Evolutionary conservation across 2,113 vertebrate genomes (phyloP), one percentile per base, ranked within the genome.

Genomic region (Phodopus roborovskii): DNA sequence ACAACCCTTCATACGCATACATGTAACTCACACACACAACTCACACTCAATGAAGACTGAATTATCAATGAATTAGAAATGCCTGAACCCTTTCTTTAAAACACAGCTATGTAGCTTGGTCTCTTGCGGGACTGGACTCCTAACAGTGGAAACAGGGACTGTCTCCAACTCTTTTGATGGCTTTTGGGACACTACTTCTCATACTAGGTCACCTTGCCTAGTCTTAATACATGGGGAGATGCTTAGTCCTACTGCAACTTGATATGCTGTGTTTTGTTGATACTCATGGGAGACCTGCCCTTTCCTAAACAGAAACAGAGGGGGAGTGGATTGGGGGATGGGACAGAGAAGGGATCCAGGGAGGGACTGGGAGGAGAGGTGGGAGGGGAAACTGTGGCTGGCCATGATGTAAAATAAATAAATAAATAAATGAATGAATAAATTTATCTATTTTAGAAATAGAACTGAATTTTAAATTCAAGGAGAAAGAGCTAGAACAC

Each of bases 11-110:
- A 71, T n/a, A 78, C n/a, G 45, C 45, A 22, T 58, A 58, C 50
- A 42, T 48, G 26, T 36, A 53, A 11, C 84, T 10, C 74, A 50
- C 78, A 48, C n/a, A 68, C 50, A 56, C 58, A 45, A 66, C 62
- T 66, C 74, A 83, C 33, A 62, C 45, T 58, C 10, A 60, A 20
- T 0, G 0, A n/a, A 1, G 53, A 50, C 15, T 60, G 85, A 88
- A 58, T 81, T 56, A 33, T 66, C 45, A 70, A 74, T 74, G 48
- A 95, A 74, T 96, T 77, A 94, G 82, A 94, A 97, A 78, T 68
- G 94, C 78, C 87, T 45, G 45, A 78, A 86, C 3, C 19, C 15
- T 87, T 92, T 93, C 88, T 86, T 66, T 89, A 56, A 71, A n/a
- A 20, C 3, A n/a, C 70, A 20, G 70, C 16, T 19, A 15, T 71